Evolutionary conservation across 2,113 vertebrate species (phyloP).

Genomic region (Ia io): DNA sequence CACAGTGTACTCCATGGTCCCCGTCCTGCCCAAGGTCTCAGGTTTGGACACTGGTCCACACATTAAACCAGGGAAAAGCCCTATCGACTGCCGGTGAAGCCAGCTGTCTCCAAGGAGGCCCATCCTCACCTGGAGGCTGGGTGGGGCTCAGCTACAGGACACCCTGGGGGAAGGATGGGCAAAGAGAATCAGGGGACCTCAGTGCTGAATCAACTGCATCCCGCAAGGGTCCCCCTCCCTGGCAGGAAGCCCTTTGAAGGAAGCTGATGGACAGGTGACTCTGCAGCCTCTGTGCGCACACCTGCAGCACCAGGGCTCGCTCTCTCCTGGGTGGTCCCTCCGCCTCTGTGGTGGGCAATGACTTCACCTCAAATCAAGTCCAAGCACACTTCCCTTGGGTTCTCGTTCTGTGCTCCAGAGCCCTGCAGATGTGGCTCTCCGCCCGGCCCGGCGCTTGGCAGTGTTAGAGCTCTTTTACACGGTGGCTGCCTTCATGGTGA

Average conservation of each 20-base stretch:
- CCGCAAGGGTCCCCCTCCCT: neutral
- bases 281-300: neutral
- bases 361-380: neutral
- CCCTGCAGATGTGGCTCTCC: neutral
- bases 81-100: neutral
- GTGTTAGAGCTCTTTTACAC: neutral
- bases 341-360: neutral
- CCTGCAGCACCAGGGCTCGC: neutral
- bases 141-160: neutral
- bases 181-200: neutral
- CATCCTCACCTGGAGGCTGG: neutral
- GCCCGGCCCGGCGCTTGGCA: neutral
- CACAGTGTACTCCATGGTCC: neutral
- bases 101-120: neutral
- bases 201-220: neutral
- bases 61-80: neutral
- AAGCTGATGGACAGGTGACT: neutral
- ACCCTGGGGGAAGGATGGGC: neutral
- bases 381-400: neutral
- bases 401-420: neutral
- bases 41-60: neutral
- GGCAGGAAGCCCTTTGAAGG: neutral
- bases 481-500: neutral
- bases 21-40: neutral
- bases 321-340: neutral